phyloP scores from a whole-genome alignment of 2,113 vertebrate species.

The Zosterops borbonicus region DNA sequence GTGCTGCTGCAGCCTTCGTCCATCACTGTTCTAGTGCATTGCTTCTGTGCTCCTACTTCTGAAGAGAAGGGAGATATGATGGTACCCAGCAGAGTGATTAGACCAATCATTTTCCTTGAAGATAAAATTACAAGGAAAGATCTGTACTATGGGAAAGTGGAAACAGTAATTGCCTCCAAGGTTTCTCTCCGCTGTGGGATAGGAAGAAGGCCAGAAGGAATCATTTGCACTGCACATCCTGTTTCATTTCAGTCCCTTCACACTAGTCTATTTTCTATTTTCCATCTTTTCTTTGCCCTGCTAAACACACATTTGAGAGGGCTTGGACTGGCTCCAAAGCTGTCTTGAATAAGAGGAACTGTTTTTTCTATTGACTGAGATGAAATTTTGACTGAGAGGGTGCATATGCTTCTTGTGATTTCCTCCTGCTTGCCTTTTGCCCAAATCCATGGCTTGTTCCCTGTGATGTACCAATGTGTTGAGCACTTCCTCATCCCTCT shows the following conservation, averaged over 20 bases:
- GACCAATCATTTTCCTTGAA: neutral
- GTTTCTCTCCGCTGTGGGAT: neutral
- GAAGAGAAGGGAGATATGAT: neutral
- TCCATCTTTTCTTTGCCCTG: neutral
- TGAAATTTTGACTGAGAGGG: neutral
- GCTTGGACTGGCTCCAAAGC: neutral
- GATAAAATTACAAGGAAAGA: neutral
- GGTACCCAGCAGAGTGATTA: neutral
- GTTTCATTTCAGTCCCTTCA: neutral
- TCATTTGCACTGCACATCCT: neutral
- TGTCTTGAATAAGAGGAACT: neutral
- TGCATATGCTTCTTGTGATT: neutral
- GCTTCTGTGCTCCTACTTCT: neutral
- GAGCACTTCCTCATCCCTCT: neutral
- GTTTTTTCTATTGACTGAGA: neutral
- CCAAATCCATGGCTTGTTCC: neutral
- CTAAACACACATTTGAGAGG: neutral
- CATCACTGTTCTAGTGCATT: fast-evolving
- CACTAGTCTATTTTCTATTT: neutral
- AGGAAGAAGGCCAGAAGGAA: neutral
- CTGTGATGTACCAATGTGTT: neutral
- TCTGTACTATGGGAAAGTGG: neutral
- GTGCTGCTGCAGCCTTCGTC: fast-evolving
- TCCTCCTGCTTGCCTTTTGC: neutral
- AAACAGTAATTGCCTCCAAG: neutral